Evolutionary conservation across 2,888 invertebrate genomes (phyloP).

Genomic region (Erebia ligea): DNA sequence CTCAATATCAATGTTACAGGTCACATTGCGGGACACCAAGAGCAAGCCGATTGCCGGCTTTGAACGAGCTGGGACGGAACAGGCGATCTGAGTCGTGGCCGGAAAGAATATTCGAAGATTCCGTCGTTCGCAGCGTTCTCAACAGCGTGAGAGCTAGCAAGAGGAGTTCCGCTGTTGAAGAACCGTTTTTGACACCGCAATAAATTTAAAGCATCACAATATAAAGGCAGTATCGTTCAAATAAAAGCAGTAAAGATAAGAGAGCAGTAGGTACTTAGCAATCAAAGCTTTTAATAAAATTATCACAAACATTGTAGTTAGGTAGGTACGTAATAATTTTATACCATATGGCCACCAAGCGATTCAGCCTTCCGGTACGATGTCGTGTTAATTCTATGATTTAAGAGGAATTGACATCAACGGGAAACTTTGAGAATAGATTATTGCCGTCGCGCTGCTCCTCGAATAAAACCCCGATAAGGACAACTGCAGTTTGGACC

Average conservation of each 20-base stretch:
- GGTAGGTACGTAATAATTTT: no score
- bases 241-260: neutral
- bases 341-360: no score
- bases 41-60: conserved; percentile 60
- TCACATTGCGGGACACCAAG: conserved; percentile 69
- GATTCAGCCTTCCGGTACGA: no score
- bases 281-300: neutral
- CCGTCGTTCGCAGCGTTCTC: conserved; percentile 69
- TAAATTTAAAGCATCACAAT: conserved; percentile 44
- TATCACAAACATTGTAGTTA: no score
- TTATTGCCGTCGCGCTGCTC: no score
- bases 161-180: conserved; percentile 64
- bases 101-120: conserved; percentile 71
- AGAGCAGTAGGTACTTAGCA: neutral
- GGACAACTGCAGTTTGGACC: no score
- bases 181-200: conserved; percentile 71
- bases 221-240: neutral
- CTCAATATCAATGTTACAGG: conserved; percentile 29
- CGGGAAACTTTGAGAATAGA: no score
- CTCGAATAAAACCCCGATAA: no score
- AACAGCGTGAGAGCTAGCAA: conserved; percentile 64
- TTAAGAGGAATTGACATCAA: no score
- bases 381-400: no score
- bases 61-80: conserved; percentile 52
- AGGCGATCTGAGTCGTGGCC: conserved; percentile 72